These are phyloP conservation scores for Bucorvus abyssinicus DNA, from an alignment of 2,797 vertebrate species.

Conservation along the genomic window DNA sequence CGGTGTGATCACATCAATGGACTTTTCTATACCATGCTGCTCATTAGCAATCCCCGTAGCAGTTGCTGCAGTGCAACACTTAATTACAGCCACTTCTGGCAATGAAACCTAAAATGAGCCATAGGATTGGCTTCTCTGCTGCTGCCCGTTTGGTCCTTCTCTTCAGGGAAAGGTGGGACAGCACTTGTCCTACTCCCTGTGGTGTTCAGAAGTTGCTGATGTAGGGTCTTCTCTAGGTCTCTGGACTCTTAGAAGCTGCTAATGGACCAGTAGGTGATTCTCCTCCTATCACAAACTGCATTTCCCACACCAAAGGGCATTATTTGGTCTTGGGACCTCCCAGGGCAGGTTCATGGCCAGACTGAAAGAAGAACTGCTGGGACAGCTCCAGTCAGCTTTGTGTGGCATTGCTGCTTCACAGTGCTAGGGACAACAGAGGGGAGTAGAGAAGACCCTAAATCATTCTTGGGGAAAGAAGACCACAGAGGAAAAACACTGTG, in stretches of 20 bases:
- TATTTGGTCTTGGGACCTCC: neutral
- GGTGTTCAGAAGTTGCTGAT: neutral
- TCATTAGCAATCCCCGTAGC: neutral
- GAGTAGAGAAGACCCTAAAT: neutral
- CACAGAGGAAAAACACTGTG: neutral
- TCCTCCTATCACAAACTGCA: neutral
- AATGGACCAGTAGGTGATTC: neutral
- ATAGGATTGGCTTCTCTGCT: neutral
- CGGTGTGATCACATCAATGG: too few relatives aligned
- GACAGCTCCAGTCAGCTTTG: neutral
- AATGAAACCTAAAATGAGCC: neutral
- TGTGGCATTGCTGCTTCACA: neutral
- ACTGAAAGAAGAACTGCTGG: neutral
- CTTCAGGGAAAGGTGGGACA: neutral
- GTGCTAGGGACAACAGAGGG: rapidly evolving
- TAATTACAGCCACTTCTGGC: neutral
- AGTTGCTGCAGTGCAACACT: neutral
- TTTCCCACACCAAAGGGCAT: neutral
- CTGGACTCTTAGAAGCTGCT: neutral
- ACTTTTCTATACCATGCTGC: neutral
- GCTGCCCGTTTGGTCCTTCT: neutral
- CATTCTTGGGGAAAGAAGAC: neutral
- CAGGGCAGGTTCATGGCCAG: neutral
- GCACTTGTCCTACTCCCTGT: neutral
- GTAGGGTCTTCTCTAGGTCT: neutral